Percentiles rank a stretch among this genome's conserved stretches.
Evolutionary conservation across 2,888 invertebrate species (phyloP).

Genomic region (Morinoia aosen): DNA sequence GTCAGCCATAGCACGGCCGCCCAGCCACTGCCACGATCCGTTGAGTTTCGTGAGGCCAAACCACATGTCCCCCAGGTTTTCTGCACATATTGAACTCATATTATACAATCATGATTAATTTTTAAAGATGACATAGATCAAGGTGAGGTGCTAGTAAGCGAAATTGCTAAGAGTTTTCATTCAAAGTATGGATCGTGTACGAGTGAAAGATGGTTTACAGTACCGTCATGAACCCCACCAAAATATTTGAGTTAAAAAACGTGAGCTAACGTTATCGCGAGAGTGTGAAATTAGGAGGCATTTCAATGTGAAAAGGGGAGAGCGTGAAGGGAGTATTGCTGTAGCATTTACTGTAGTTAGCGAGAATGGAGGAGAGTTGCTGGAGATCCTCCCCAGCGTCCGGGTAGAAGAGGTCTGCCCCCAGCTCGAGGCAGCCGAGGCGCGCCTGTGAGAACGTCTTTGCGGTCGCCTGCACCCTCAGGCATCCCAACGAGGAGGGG

Average conservation of each 20-base stretch:
- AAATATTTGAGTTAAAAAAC: too few relatives aligned
- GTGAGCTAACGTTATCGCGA: too few relatives aligned
- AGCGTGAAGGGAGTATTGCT: not conserved
- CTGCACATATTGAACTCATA: not conserved
- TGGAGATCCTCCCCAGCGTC: not conserved
- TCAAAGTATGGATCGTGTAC: too few relatives aligned
- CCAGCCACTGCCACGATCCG: not conserved
- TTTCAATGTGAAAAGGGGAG: not conserved
- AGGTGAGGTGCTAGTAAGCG: not conserved
- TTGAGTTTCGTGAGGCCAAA: not conserved
- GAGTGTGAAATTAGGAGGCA: not conserved
- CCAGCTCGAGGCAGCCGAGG: not conserved
- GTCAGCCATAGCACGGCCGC: not conserved
- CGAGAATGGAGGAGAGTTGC: not conserved
- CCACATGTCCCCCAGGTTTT: not conserved
- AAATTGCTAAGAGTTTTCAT: not conserved
- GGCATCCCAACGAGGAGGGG: not conserved
- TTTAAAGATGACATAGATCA: not conserved
- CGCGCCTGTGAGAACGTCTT: not conserved
- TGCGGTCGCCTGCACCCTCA: not conserved
- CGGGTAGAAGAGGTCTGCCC: conserved; percentile 1
- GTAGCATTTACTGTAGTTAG: not conserved
- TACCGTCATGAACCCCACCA: too few relatives aligned
- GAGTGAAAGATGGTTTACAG: too few relatives aligned
- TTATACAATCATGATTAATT: not conserved